Percentiles rank a stretch among this genome's conserved stretches.
Evolutionary conservation across 1,140 invertebrate genomes (phyloP).

Genomic region (Cryptotermes secundus): DNA sequence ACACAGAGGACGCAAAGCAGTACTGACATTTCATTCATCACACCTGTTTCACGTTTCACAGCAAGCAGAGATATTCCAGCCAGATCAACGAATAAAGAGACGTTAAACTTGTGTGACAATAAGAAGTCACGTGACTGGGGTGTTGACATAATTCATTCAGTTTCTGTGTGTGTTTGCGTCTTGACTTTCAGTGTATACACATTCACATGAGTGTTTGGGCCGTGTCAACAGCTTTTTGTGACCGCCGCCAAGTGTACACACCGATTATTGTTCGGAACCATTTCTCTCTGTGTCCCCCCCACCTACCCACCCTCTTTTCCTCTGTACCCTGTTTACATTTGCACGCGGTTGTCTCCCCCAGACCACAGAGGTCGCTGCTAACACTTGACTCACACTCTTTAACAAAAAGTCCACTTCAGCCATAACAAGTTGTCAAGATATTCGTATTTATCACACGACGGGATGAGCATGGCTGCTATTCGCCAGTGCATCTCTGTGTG

Average conservation of each 20-base stretch:
- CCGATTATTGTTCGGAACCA: slow-evolving; percentile 17
- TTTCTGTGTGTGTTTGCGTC: neutral
- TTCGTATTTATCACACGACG: neutral
- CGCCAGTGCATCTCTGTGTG: too few species aligned
- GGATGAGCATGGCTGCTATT: too few species aligned
- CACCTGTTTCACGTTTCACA: too few species aligned
- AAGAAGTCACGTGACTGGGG: too few species aligned
- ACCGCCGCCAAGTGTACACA: slow-evolving; percentile 16
- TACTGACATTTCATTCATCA: too few species aligned
- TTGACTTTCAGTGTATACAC: neutral
- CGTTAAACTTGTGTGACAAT: too few species aligned
- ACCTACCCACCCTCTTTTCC: too few species aligned
- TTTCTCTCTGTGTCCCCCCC: neutral
- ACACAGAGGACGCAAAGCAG: too few species aligned
- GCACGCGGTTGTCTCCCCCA: neutral
- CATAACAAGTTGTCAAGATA: neutral
- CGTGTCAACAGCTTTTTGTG: slow-evolving; percentile 9
- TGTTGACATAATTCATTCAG: too few species aligned
- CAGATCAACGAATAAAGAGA: too few species aligned
- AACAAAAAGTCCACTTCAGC: slow-evolving; percentile 16
- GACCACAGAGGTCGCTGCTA: too few species aligned
- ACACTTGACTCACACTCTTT: neutral
- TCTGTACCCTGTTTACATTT: slow-evolving; percentile 2
- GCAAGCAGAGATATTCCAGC: too few species aligned
- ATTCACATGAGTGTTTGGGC: neutral